phyloP scores from a whole-genome alignment of 2,888 invertebrate species.

The Callosobruchus maculatus region DNA sequence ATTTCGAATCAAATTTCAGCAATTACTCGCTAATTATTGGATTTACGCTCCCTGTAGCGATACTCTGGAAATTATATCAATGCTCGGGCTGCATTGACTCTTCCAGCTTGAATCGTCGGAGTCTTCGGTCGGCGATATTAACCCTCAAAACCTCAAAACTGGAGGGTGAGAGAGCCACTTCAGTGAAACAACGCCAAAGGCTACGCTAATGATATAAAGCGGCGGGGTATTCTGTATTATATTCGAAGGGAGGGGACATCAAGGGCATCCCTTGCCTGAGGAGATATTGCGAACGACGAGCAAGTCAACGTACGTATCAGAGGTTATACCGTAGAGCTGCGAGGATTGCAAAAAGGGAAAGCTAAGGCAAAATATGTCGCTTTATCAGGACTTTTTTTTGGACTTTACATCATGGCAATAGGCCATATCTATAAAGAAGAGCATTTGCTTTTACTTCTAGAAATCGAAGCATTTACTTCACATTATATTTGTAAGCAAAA shows the following conservation, averaged over 20 bases:
- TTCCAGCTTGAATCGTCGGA: neutral
- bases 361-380: no score
- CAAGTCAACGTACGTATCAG: neutral
- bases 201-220: neutral
- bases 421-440: no score
- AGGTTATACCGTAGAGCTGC: neutral
- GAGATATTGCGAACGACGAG: neutral
- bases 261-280: neutral
- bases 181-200: neutral
- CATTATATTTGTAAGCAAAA: no score
- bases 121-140: slow-evolving; percentile 2
- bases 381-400: no score
- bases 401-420: no score
- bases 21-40: slow-evolving; percentile 43
- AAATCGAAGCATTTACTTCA: no score
- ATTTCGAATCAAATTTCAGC: slow-evolving; percentile 40
- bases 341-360: no score
- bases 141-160: slow-evolving; percentile 4
- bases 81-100: neutral
- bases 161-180: neutral
- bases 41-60: slow-evolving; percentile 36
- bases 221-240: neutral
- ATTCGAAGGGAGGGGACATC: neutral
- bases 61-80: slow-evolving; percentile 20
- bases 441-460: no score